Evolutionary conservation across 2,888 invertebrate genomes (phyloP).

Genomic region (Melanostoma scalare): DNA sequence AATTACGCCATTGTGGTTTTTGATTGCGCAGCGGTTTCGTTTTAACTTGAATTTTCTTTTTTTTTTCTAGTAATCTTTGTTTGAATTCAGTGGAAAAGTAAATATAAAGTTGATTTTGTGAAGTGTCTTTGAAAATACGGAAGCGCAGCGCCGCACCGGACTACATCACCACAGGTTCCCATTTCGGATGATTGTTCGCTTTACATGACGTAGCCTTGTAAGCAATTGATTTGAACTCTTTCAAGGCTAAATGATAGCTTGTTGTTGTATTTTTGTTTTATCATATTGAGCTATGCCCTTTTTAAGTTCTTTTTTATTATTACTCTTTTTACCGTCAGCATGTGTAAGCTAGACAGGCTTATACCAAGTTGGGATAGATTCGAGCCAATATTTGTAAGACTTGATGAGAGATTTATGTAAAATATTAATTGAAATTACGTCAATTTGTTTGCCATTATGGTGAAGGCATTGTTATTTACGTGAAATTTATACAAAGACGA

Average conservation of each 20-base stretch:
- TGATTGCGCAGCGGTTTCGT: constrained; percentile 24
- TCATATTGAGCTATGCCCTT: constrained; percentile 25
- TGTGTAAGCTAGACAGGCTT: constrained; percentile 2
- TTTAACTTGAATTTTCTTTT: constrained; percentile 7
- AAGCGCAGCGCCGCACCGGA: constrained; percentile 49
- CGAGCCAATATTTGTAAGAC: no score
- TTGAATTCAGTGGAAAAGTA: constrained; percentile 48
- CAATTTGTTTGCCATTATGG: constrained; percentile 49
- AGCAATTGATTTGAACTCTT: constrained; percentile 54
- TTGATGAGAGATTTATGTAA: constrained; percentile 9
- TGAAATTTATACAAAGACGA: constrained; percentile 17
- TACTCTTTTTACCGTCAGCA: neutral
- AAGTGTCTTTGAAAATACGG: constrained; percentile 59
- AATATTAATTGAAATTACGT: constrained; percentile 42
- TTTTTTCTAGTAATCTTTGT: constrained; percentile 56
- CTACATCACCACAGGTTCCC: constrained; percentile 41
- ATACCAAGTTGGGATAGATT: constrained; percentile 29
- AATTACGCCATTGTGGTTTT: constrained; percentile 26
- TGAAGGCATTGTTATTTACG: constrained; percentile 15
- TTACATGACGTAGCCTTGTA: constrained; percentile 54
- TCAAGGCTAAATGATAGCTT: constrained; percentile 21
- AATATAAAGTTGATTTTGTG: constrained; percentile 22
- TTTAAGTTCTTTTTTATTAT: neutral
- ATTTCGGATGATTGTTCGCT: constrained; percentile 41
- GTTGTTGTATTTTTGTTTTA: constrained; percentile 1